Evolutionary conservation across 2,888 invertebrate species (phyloP), one percentile per base, ranked within the genome.

Genomic region (Meiosimyza platycephala): DNA sequence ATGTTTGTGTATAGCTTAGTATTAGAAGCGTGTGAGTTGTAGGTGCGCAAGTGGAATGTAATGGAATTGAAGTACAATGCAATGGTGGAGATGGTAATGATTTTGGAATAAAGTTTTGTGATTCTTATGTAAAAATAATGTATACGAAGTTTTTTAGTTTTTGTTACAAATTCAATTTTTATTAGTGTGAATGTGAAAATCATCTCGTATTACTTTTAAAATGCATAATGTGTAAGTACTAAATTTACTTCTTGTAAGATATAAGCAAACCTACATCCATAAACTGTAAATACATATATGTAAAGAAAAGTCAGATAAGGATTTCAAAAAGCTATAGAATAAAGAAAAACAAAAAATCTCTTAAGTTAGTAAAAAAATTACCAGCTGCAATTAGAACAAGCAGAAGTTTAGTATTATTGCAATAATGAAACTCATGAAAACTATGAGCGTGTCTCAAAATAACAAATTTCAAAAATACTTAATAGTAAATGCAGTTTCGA

Each of bases 61-160:
- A 62, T 40, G 60, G 60, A 62, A 62, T 47, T 62, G 60, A 47
- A 62, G 51, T 18, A 16, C 22, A 64, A 50, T 50, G 64, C 50
- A 22, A 28, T 13, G 18, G 13, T 16, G 9, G 33, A 62, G 47
- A 40, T 62, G 22, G 15, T 60, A 9, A 9, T 15, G 33, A n/a
- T 47, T 62, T 40, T 33, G 16, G 7, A 9, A 40, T 33, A 60
- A 60, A 40, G n/a, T 60, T n/a, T 60, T 81, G 81, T 83, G 83
- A 81, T 81, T 83, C 82, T 79, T 83, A 82, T 82, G 78, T 83
- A 83, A 81, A 82, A 83, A 82, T 78, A 82, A 83, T 79, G 83
- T 81, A 81, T 81, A 81, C 83, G 83, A 82, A 77, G 11, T 13
- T 64, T 64, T 12, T 63, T 16, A 47, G n/a, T 48, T 16, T 47